Percentiles rank a stretch among this genome's conserved stretches.
Evolutionary conservation across 2,797 vertebrate species (phyloP).

Genomic region (Natrix natrix): DNA sequence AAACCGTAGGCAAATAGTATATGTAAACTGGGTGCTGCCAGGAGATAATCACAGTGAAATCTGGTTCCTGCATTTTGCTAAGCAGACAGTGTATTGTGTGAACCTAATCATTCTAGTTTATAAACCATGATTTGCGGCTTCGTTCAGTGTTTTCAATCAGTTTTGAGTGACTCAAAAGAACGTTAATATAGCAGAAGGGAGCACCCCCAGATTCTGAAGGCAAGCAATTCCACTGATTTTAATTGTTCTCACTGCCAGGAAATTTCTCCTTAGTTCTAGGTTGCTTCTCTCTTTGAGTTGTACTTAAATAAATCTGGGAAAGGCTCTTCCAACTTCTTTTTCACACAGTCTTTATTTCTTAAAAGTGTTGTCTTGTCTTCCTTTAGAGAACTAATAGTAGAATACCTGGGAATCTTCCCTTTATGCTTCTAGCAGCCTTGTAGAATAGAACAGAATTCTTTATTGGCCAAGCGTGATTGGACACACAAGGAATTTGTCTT

Average conservation of each 20-base stretch:
- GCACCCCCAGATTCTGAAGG: background rate
- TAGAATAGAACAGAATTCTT: background rate
- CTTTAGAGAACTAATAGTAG: background rate
- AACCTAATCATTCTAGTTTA: background rate
- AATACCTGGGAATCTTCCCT: background rate
- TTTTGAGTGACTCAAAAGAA: background rate
- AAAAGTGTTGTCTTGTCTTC: background rate
- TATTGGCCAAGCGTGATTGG: too few species aligned
- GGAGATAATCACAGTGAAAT: background rate
- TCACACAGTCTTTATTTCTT: background rate
- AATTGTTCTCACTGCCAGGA: background rate
- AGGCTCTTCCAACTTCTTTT: background rate
- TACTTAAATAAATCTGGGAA: background rate
- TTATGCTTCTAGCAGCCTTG: background rate
- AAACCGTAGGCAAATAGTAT: background rate
- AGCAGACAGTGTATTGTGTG: background rate
- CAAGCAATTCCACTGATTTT: background rate
- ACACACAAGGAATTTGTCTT: too few species aligned
- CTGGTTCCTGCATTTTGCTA: background rate
- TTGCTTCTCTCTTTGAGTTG: background rate
- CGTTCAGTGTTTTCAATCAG: background rate
- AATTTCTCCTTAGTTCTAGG: background rate
- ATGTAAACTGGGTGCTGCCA: background rate
- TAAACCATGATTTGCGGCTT: background rate
- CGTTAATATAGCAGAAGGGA: background rate